A percentile compares a stretch with the other conserved stretches of the same genome.
Conservation (phyloP, 1,140 invertebrate species). For the Ectropis grisescens region DNA sequence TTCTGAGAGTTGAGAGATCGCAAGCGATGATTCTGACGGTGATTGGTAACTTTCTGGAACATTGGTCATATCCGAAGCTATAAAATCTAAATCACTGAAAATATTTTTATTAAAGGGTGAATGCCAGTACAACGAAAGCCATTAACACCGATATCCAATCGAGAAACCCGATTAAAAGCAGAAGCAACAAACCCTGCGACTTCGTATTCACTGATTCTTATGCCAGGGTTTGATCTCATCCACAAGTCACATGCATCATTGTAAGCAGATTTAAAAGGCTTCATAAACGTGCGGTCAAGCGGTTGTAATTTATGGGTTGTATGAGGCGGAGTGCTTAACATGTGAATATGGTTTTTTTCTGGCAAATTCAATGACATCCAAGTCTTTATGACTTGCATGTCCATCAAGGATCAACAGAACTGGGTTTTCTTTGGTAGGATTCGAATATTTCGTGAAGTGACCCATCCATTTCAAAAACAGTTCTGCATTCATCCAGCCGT, state of each 20-base stretch:
- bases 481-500: slow-evolving; percentile 35
- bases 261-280: slow-evolving; percentile 43
- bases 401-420: slow-evolving; percentile 19
- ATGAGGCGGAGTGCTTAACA: slow-evolving; percentile 40
- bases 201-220: slow-evolving; percentile 20
- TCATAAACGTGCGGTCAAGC: slow-evolving; percentile 39
- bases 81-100: slow-evolving; percentile 29
- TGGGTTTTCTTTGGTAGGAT: slow-evolving; percentile 13
- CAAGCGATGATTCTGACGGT: too few species aligned
- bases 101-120: slow-evolving; percentile 24
- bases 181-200: slow-evolving; percentile 20
- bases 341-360: slow-evolving; percentile 34
- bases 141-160: slow-evolving; percentile 25
- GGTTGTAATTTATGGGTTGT: slow-evolving; percentile 40
- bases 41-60: too few species aligned
- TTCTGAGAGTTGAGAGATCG: too few species aligned
- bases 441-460: slow-evolving; percentile 27
- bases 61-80: slow-evolving; percentile 20
- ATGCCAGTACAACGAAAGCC: slow-evolving; percentile 39
- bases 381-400: slow-evolving; percentile 31
- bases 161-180: slow-evolving; percentile 32
- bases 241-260: slow-evolving; percentile 21
- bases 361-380: slow-evolving; percentile 31
- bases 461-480: slow-evolving; percentile 25
- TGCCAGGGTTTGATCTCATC: slow-evolving; percentile 32